Percentiles rank a stretch among this genome's conserved stretches.
Conservation (phyloP, 35 echinoderm and acorn worm species). For the Diadema setosum region DNA sequence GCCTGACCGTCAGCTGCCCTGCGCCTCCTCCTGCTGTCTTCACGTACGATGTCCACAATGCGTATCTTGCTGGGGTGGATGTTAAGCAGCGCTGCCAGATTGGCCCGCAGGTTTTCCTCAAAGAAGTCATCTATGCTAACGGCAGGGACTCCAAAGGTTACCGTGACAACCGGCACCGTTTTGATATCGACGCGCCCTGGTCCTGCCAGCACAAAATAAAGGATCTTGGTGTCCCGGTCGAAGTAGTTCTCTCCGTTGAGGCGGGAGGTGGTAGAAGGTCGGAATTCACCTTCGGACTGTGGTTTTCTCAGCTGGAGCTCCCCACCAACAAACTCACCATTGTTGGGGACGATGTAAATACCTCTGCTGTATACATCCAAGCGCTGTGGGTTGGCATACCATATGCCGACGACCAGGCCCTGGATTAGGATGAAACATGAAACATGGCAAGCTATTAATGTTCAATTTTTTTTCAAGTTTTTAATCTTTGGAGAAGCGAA, state of each 20-base stretch:
- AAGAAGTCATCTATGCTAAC: conserved; percentile 87
- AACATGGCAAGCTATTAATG: too few relatives aligned
- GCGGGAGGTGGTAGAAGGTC: conserved; percentile 21
- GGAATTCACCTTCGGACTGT: conserved; percentile 13
- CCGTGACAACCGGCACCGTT: conserved; percentile 69
- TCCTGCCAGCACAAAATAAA: conserved; percentile 66
- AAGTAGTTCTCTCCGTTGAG: conserved; percentile 91
- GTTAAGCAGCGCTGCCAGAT: conserved; percentile 63
- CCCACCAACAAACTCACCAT: conserved; percentile 3
- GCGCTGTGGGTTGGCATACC: conserved; percentile 63
- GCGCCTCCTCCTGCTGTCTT: conserved; percentile 46
- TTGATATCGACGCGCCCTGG: conserved; percentile 38
- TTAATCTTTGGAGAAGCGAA: too few relatives aligned
- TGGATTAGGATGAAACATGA: neutral
- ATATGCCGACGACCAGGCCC: conserved; percentile 55
- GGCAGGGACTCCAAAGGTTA: conserved; percentile 81
- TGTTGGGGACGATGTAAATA: conserved; percentile 60
- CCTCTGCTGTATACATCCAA: conserved; percentile 55
- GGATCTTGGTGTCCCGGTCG: conserved; percentile 48
- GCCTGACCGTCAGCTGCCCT: conserved; percentile 33
- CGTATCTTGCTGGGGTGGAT: conserved; percentile 58
- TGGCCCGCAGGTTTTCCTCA: conserved; percentile 81
- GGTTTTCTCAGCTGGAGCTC: conserved; percentile 24
- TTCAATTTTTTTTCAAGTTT: too few relatives aligned
- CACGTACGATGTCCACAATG: conserved; percentile 78